Evolutionary conservation across 1,140 invertebrate species (phyloP).

Genomic region (Diuraphis noxia): DNA sequence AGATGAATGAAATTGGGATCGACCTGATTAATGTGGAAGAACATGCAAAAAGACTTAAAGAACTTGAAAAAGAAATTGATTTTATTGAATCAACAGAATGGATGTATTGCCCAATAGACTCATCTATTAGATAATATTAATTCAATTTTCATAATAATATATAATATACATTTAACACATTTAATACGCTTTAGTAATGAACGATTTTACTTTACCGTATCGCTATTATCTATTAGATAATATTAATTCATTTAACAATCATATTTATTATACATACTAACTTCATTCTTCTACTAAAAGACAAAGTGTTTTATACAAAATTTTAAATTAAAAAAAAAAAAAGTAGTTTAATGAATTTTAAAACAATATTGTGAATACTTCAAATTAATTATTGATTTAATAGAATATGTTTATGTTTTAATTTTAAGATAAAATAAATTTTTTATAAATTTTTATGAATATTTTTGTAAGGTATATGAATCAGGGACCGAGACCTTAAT

Average conservation of each 20-base stretch:
- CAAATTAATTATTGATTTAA: not conserved
- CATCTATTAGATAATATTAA: constrained; percentile 12
- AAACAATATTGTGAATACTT: not conserved
- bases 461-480: not conserved
- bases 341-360: not conserved
- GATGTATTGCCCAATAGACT: constrained; percentile 36
- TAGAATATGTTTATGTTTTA: constrained; percentile 5
- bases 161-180: not conserved
- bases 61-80: constrained; percentile 23
- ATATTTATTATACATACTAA: not conserved
- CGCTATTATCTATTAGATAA: constrained; percentile 38
- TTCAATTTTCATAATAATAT: not conserved
- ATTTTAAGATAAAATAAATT: not conserved
- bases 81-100: constrained; percentile 46
- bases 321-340: not conserved
- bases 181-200: too few species aligned
- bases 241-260: not conserved
- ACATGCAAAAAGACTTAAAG: constrained; percentile 30
- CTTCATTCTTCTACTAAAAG: not conserved
- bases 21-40: constrained; percentile 34
- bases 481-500: not conserved
- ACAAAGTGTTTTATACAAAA: not conserved
- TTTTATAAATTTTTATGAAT: constrained; percentile 8
- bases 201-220: too few species aligned
- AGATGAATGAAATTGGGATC: constrained; percentile 8